Percentiles rank a stretch among this genome's conserved stretches.
Evolutionary conservation across 2,797 vertebrate genomes (phyloP).

Genomic region (Alfaro cultratus): DNA sequence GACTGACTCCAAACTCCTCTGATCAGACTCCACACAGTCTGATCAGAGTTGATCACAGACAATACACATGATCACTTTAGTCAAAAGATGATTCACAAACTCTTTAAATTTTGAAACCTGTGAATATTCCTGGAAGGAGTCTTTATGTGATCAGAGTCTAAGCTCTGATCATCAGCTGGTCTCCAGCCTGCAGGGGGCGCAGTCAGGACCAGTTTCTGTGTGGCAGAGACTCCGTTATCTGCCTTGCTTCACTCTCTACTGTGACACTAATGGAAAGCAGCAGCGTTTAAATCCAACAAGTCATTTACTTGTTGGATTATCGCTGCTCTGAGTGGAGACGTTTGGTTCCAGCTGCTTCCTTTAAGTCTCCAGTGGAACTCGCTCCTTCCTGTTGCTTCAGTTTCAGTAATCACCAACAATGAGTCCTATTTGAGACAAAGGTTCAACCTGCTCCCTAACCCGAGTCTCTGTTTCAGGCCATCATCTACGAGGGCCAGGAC

Average conservation of each 20-base stretch:
- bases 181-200: slow-evolving; percentile 15
- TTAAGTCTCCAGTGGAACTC: slow-evolving; percentile 26
- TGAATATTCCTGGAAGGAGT: neutral
- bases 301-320: slow-evolving; percentile 41
- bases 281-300: slow-evolving; percentile 29
- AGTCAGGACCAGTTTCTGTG: neutral
- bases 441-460: slow-evolving; percentile 4
- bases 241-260: slow-evolving; percentile 1
- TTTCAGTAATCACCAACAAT: slow-evolving; percentile 21
- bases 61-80: neutral
- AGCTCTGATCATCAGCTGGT: neutral
- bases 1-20: neutral
- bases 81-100: neutral
- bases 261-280: slow-evolving; percentile 31
- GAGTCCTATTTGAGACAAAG: slow-evolving; percentile 19
- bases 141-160: neutral
- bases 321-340: neutral
- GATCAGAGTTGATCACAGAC: neutral
- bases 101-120: neutral
- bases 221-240: neutral
- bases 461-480: slow-evolving; percentile 75
- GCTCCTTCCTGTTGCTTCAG: neutral
- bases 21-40: neutral
- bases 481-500: slow-evolving; percentile 86
- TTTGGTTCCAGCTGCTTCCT: slow-evolving; percentile 38